Conservation (phyloP, 2,888 invertebrate species). For the Leptura quadrifasciata region DNA sequence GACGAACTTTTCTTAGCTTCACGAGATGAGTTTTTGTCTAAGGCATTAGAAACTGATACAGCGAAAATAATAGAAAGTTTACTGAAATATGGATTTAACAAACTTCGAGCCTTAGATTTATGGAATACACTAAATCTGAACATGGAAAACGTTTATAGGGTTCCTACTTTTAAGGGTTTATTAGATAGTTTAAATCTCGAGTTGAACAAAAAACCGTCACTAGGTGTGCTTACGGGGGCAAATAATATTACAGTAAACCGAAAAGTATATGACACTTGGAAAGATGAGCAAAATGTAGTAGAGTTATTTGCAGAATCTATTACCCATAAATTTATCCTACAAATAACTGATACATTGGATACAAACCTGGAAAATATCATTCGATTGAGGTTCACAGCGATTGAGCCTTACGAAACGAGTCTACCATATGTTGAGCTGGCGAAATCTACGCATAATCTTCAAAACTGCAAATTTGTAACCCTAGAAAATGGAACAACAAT, state of each 20-base stretch:
- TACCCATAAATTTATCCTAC: conserved; percentile 25
- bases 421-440: conserved; percentile 24
- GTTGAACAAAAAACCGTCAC: conserved; percentile 35
- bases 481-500: conserved; percentile 37
- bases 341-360: conserved; percentile 24
- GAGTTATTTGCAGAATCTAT: conserved; percentile 45
- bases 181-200: conserved; percentile 23
- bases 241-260: conserved; percentile 43
- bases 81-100: conserved; percentile 34
- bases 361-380: conserved; percentile 27
- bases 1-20: conserved; percentile 45
- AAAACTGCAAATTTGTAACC: conserved; percentile 48
- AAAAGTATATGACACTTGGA: conserved; percentile 37
- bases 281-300: conserved; percentile 23
- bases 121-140: conserved; percentile 45
- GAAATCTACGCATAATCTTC: conserved; percentile 23
- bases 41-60: conserved; percentile 23
- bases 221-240: conserved; percentile 42
- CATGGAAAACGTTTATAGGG: conserved; percentile 46
- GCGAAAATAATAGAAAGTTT: conserved; percentile 37
- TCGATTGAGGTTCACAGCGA: conserved; percentile 3
- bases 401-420: conserved; percentile 25
- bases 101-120: conserved; percentile 43
- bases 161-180: conserved; percentile 27
- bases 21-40: conserved; percentile 39